These are phyloP conservation scores for Drosophila subsilvestris DNA, from an alignment of 2,888 invertebrate species.

Conservation along the genomic window DNA sequence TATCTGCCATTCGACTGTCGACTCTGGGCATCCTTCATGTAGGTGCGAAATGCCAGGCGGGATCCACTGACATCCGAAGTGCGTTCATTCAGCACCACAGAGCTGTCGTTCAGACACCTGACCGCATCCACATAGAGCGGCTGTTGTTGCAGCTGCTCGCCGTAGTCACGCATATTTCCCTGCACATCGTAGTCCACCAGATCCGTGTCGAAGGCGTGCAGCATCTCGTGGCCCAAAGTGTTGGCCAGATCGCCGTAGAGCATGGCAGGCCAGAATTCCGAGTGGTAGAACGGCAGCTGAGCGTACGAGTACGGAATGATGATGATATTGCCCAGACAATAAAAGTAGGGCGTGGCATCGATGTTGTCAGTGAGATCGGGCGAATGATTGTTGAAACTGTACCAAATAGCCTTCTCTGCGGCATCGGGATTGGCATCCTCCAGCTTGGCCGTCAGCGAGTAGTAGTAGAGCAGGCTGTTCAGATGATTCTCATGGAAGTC, in stretches of 20 bases:
- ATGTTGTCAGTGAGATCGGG: slow-evolving; percentile 72
- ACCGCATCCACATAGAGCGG: slow-evolving; percentile 49
- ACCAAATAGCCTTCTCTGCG: slow-evolving; percentile 46
- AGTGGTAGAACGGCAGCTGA: slow-evolving; percentile 71
- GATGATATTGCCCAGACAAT: slow-evolving; percentile 68
- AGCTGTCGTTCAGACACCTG: slow-evolving; percentile 61
- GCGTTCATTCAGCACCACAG: slow-evolving; percentile 64
- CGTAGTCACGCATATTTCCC: slow-evolving; percentile 63
- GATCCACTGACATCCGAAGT: slow-evolving; percentile 79
- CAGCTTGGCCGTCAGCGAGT: slow-evolving; percentile 50
- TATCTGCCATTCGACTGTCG: slow-evolving; percentile 60
- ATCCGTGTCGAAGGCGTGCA: slow-evolving; percentile 74
- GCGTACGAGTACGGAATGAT: slow-evolving; percentile 76
- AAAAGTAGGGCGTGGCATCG: slow-evolving; percentile 77
- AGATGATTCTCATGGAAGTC: slow-evolving; percentile 76
- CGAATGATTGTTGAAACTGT: slow-evolving; percentile 71
- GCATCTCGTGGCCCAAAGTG: slow-evolving; percentile 78
- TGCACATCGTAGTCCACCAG: slow-evolving; percentile 71
- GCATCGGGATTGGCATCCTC: slow-evolving; percentile 37
- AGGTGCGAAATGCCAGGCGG: slow-evolving; percentile 71
- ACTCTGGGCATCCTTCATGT: slow-evolving; percentile 52
- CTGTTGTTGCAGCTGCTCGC: slow-evolving; percentile 54
- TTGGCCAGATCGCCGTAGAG: slow-evolving; percentile 78
- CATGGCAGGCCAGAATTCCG: slow-evolving; percentile 75
- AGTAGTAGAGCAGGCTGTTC: slow-evolving; percentile 64